Base-by-base conservation (phyloP, 2,888 invertebrate genomes). In the Tuberolachnus salignus region DNA sequence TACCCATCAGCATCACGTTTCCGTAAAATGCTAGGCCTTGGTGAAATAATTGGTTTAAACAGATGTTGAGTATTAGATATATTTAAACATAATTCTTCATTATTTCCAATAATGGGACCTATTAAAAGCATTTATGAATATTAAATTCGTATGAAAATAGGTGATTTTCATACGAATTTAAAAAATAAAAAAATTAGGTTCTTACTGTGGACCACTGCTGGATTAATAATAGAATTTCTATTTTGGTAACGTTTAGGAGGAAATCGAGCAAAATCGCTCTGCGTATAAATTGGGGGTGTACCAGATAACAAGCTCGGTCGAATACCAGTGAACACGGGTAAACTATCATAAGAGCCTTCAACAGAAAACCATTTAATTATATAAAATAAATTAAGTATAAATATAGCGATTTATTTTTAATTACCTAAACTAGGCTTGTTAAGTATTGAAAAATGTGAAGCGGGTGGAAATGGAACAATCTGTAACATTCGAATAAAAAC, bases 1-100 rank as follows among this genome's bases (percentile, higher is more conserved):
- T 84, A 90, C 90, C 90, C 90, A 80, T 95, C 95, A 70, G 91
- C 89, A 83, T 95, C 95, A 55, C 96, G 88, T 87, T 97, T 97
- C 81, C 96, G 88, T 80, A 97, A 87, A 86, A 97, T 93, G 84
- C 94, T 93, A 1, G 94, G 94, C 82, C 94, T 86, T 0, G 94
- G 93, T 21, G 92, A 89, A 85, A 88, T 88, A 74, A 89, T 88
- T 53, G 75, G 80, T 67, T 81, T 82, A 51, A 78, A 78, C 13
- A 78, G 13, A 59, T 80, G 80, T 59, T 78, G 78, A 66, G 57
- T 78, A 51, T 69, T 78, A 23, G 78, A 46, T 69, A 78, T 67
- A 13, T 46, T 78, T 42, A 78, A 16, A 49, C 49, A 46, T 34
- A 46, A 11, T 0, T 78, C 78, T 21, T 78, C 78, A n/a, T 26